These are phyloP conservation scores for Habropoda laboriosa DNA, from an alignment of 1,140 invertebrate species.

Conservation along the genomic window DNA sequence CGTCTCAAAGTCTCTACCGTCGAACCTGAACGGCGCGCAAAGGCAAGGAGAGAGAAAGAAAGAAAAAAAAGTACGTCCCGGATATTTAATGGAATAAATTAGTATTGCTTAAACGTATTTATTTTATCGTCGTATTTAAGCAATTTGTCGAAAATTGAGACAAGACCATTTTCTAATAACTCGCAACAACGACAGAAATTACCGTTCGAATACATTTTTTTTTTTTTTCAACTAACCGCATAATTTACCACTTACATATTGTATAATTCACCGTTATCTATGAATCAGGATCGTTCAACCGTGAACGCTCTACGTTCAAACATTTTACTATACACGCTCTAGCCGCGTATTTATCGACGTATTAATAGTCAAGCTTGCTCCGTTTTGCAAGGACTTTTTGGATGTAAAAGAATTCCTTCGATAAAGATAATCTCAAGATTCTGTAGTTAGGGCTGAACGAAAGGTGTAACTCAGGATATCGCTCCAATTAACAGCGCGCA, in stretches of 20 bases:
- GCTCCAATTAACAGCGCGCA: no score
- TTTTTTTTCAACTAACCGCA: neutral
- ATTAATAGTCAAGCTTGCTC: no score
- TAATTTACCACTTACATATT: slow-evolving; percentile 1
- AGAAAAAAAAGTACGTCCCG: slow-evolving; percentile 31
- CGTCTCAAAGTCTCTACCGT: slow-evolving; percentile 16
- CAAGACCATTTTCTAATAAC: no score
- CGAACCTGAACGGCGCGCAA: neutral
- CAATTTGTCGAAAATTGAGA: slow-evolving; percentile 1
- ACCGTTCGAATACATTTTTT: slow-evolving; percentile 26
- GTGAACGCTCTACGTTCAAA: neutral
- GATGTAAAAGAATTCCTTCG: no score
- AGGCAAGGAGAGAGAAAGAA: no score
- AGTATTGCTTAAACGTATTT: neutral
- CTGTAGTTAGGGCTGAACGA: no score
- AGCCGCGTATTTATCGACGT: neutral
- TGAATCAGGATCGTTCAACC: neutral
- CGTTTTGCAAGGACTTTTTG: no score
- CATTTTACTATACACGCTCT: neutral
- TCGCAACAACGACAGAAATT: neutral
- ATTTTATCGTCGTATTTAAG: neutral
- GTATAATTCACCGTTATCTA: neutral
- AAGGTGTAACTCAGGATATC: no score
- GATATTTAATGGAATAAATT: slow-evolving; percentile 39
- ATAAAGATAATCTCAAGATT: no score